Percentiles rank a stretch among this genome's conserved stretches.
Conservation (phyloP, 2,113 vertebrate species). For the Chlorodrepanis virens region DNA sequence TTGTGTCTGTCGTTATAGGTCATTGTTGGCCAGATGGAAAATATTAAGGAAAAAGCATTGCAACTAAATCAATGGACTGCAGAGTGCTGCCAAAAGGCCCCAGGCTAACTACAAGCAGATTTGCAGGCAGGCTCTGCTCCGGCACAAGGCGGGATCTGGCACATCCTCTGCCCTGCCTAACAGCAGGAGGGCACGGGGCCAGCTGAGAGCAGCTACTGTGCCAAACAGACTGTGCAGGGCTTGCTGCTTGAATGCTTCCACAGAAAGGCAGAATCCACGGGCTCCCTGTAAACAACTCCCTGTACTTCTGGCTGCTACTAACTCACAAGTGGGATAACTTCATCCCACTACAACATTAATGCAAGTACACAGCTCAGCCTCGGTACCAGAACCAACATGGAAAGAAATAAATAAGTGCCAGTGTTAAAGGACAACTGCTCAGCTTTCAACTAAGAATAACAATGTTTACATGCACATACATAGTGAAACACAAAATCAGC, state of each 20-base stretch:
- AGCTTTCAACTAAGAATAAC: not conserved
- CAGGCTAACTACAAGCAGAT: slow-evolving; percentile 81
- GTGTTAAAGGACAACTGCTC: not conserved
- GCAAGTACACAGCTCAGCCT: not conserved
- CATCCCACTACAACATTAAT: slow-evolving; percentile 56
- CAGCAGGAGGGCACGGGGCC: slow-evolving; percentile 76
- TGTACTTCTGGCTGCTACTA: slow-evolving; percentile 76
- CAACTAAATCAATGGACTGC: slow-evolving; percentile 80
- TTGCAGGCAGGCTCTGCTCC: slow-evolving; percentile 68
- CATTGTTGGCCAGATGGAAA: slow-evolving; percentile 90
- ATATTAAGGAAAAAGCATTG: slow-evolving; percentile 83
- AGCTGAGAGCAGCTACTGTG: slow-evolving; percentile 78
- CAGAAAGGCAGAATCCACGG: slow-evolving; percentile 81
- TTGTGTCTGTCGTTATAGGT: slow-evolving; percentile 80
- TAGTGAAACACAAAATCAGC: not conserved
- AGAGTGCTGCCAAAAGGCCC: slow-evolving; percentile 69
- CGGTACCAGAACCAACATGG: not conserved
- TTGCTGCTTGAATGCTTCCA: slow-evolving; percentile 80
- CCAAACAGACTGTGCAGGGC: slow-evolving; percentile 80
- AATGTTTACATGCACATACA: not conserved
- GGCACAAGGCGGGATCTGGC: slow-evolving; percentile 67
- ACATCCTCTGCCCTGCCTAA: slow-evolving; percentile 74
- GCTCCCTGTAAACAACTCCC: slow-evolving; percentile 84
- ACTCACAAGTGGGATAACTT: slow-evolving; percentile 69
- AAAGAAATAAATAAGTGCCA: slow-evolving; percentile 14